Evolutionary conservation across 2,797 vertebrate species (phyloP).

Genomic region (Setipinna tenuifilis): DNA sequence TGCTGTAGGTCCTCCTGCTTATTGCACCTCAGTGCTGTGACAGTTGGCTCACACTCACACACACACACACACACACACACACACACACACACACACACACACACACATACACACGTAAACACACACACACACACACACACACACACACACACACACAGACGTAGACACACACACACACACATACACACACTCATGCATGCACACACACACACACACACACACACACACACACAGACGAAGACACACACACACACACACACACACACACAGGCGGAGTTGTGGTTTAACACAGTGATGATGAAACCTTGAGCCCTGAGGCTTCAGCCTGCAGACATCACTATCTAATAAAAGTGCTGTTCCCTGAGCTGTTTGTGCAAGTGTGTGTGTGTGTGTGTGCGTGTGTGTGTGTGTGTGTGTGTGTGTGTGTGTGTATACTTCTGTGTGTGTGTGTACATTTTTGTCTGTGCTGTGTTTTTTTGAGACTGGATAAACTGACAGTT

Average conservation of each 20-base stretch:
- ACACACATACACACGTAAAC: slow-evolving; percentile 6
- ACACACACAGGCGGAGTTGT: too few relatives aligned
- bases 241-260: too few relatives aligned
- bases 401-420: slow-evolving; percentile 15
- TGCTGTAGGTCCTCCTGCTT: too few relatives aligned
- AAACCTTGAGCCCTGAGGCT: background rate
- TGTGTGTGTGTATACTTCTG: slow-evolving; percentile 12
- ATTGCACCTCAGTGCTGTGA: background rate
- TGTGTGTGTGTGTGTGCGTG: background rate
- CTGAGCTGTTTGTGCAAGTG: background rate
- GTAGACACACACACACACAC: background rate
- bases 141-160: background rate
- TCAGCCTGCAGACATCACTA: background rate
- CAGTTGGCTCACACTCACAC: background rate
- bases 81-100: background rate
- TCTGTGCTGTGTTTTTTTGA: background rate
- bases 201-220: background rate
- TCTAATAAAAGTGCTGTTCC: background rate
- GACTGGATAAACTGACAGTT: too few relatives aligned
- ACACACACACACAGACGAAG: too few relatives aligned
- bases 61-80: background rate
- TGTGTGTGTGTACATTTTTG: slow-evolving; percentile 22
- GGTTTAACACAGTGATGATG: background rate
- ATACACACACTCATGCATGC: background rate
- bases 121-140: background rate